Evolutionary conservation across 2,797 vertebrate species (phyloP), one percentile per base, ranked within the genome.

Genomic region (Characodon lateralis): DNA sequence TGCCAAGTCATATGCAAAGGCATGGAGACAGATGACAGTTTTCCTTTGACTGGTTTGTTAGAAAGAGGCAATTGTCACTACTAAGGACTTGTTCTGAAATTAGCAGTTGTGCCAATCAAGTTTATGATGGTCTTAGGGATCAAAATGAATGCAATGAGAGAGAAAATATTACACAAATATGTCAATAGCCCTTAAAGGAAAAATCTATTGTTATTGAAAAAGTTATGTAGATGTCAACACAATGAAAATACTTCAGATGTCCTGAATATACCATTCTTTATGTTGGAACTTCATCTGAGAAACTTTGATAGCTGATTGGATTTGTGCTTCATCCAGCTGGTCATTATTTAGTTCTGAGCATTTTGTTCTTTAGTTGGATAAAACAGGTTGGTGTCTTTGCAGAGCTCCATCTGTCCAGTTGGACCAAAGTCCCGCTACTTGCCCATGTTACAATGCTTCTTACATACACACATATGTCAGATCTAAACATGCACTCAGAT

Each of bases 1-100:
- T 91, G 89, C 90, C 90, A 90, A 87, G 65, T 83, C 80, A 18
- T 68, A 86, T 86, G 83, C 85, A 86, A 90, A 84, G 83, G 83
- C 71, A 51, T 78, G 78, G 83, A 79, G 87, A 79, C 82, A 78
- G 80, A 88, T 89, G 91, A 87, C 90, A 89, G 86, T 85, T 79
- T 88, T 76, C 74, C 59, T 78, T 59, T 77, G 53, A 80, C 79
- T 78, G 72, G 77, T 88, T 88, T 53, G 76, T 84, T 87, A 78
- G 65, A 84, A 84, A 85, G 73, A 82, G 71, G 77, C 71, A 71
- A 77, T 83, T 87, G 84, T 84, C 70, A 66, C 77, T 70, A 35
- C 48, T 66, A 82, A 78, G 71, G 79, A 85, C 84, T 80, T 84
- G 63, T 74, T 78, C 74, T 73, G 69, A 87, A 90, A 90, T 91